A percentile compares a stretch with the other conserved stretches of the same genome.
Conservation (phyloP, 2,888 invertebrate species). For the Apodemia duryi region DNA sequence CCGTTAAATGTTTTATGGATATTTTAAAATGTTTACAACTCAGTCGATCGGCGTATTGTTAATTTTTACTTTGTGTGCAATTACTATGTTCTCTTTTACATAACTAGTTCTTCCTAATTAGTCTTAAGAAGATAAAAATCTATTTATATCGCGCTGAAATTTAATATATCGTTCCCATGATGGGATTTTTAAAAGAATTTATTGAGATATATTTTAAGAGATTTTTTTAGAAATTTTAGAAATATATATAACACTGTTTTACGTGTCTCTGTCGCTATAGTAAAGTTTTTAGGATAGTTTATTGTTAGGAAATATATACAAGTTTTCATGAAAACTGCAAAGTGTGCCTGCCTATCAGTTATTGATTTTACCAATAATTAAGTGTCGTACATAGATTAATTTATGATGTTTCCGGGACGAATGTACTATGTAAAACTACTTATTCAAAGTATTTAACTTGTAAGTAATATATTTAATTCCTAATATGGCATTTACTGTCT, state of each 20-base stretch:
- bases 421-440: conserved; percentile 43
- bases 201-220: conserved; percentile 76
- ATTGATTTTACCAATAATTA: conserved; percentile 55
- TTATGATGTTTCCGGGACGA: conserved; percentile 43
- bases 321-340: conserved; percentile 46
- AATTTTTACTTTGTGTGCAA: conserved; percentile 63
- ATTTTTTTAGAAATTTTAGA: conserved; percentile 71
- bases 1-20: conserved; percentile 22
- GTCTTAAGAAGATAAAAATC: conserved; percentile 58
- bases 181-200: conserved; percentile 56
- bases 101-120: conserved; percentile 71
- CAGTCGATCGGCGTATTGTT: conserved; percentile 42
- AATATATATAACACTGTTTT: conserved; percentile 61
- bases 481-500: conserved; percentile 77
- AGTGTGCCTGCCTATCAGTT: conserved; percentile 58
- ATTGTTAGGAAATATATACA: conserved; percentile 43
- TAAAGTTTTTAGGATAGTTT: conserved; percentile 55
- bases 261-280: conserved; percentile 69
- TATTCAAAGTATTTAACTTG: conserved; percentile 49
- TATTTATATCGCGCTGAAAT: conserved; percentile 67
- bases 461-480: conserved; percentile 68
- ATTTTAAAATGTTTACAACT: conserved; percentile 27
- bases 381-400: conserved; percentile 43
- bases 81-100: conserved; percentile 66
- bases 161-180: conserved; percentile 53